These are phyloP conservation scores for Noctua janthe DNA, from an alignment of 2,888 invertebrate species.

Conservation along the genomic window DNA sequence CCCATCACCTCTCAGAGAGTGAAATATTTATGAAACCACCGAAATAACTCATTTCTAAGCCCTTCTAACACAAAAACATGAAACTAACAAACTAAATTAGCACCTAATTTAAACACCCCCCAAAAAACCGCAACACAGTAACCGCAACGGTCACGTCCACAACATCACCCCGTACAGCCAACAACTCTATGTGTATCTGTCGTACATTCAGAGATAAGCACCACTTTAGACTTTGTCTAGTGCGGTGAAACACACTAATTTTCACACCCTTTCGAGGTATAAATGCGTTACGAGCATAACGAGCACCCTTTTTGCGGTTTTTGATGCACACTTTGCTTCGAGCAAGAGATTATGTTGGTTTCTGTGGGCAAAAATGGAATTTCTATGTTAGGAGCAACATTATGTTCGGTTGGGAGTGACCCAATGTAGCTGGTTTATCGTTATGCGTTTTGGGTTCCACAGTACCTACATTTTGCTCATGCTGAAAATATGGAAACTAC, in stretches of 20 bases:
- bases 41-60: too few relatives aligned
- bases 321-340: slow-evolving; percentile 50
- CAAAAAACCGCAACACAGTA: neutral
- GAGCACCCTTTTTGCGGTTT: slow-evolving; percentile 61
- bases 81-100: slow-evolving; percentile 25
- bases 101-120: neutral
- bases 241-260: slow-evolving; percentile 77
- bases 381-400: slow-evolving; percentile 27
- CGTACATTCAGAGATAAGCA: slow-evolving; percentile 70
- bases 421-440: slow-evolving; percentile 13
- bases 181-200: slow-evolving; percentile 50
- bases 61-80: neutral
- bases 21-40: neutral
- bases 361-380: slow-evolving; percentile 27
- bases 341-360: slow-evolving; percentile 58
- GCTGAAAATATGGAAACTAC: neutral
- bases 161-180: slow-evolving; percentile 56
- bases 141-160: slow-evolving; percentile 27
- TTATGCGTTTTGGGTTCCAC: neutral
- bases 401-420: slow-evolving; percentile 19
- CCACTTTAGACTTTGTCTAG: slow-evolving; percentile 76
- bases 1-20: neutral
- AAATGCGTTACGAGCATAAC: slow-evolving; percentile 62
- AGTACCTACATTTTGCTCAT: neutral
- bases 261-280: slow-evolving; percentile 72